These are phyloP conservation scores for Caradrina clavipalpis DNA, from an alignment of 2,888 invertebrate species.

Conservation along the genomic window DNA sequence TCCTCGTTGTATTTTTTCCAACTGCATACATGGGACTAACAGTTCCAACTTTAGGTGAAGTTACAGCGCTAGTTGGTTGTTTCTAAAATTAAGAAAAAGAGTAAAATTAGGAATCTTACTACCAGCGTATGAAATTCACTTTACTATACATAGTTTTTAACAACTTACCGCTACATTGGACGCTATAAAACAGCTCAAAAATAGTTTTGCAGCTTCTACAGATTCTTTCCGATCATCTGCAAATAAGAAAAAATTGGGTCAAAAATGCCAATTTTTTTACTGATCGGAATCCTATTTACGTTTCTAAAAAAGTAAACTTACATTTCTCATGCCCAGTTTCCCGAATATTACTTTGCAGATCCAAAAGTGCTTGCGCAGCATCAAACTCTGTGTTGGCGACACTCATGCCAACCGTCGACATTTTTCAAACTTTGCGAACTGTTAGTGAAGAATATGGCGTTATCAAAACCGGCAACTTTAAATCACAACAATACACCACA, in stretches of 20 bases:
- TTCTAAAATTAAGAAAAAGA: conserved; percentile 21
- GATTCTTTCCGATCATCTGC: conserved; percentile 59
- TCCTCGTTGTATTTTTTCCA: conserved; percentile 6
- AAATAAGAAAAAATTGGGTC: conserved; percentile 15
- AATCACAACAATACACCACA: neutral
- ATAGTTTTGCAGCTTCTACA: conserved; percentile 64
- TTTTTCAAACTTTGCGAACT: conserved; percentile 28
- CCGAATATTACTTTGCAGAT: conserved; percentile 64
- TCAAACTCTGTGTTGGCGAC: conserved; percentile 64
- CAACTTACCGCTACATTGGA: conserved; percentile 59
- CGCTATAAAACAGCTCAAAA: conserved; percentile 66
- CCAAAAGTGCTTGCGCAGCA: conserved; percentile 69
- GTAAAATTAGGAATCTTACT: neutral
- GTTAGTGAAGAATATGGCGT: neutral
- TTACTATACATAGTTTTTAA: neutral
- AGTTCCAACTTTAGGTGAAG: conserved; percentile 26
- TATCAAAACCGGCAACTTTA: neutral
- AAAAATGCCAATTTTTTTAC: neutral
- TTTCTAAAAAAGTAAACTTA: conserved; percentile 34
- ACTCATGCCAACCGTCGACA: conserved; percentile 55
- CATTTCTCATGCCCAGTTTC: conserved; percentile 41
- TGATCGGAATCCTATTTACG: conserved; percentile 9
- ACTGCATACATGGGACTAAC: conserved; percentile 25
- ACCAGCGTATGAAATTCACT: neutral
- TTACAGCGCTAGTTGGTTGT: neutral